Base-by-base conservation (phyloP, 1,140 invertebrate species). In the Cherax destructor region DNA sequence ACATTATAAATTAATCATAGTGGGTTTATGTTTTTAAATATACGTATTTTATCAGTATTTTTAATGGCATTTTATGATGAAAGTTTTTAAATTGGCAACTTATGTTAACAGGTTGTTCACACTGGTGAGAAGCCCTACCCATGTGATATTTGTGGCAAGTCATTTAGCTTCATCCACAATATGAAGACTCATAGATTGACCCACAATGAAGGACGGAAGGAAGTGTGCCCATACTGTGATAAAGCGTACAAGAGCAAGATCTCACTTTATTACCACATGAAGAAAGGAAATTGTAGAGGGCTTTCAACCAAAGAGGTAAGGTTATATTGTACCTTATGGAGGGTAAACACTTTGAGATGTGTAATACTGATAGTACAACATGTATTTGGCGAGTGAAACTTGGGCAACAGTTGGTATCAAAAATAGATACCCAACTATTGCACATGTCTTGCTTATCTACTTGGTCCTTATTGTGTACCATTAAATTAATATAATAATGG, bases 141-240 rank as follows among this genome's bases (percentile, higher is more conserved):
- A 52, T 96, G 96, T 93, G 95, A 95, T 78, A 94, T 96, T 30
- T 97, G 97, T 92, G 95, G 95, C n/a, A 96, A 97, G 93, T 95
- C 95, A 94, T 99, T 99, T 96, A 92, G 90, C 59, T 93, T 93
- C 65, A 92, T 93, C 30, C 92, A 93, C 78, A 93, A 93, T 56
- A 93, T 93, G 92, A 93, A 93, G 84, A 93, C 92, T 47, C 92
- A 93, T 47, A 72, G 92, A 24, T 87, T 93, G 7, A 93, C 92
- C 10, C 92, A 93, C 78, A 93, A 93, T 72, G 91, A 93, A 78
- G 92, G 92, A 3, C 76, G 92, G 41, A 91, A 91, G 41, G 92
- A 93, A 59, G 83, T 93, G 47, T 93, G 92, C 50, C 92, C 92
- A 10, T 93, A 93, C 76, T 93, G 92, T 52, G 92, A 93, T 61